Evolutionary conservation across 2,797 vertebrate species (phyloP).

Genomic region (Halcyon badia): DNA sequence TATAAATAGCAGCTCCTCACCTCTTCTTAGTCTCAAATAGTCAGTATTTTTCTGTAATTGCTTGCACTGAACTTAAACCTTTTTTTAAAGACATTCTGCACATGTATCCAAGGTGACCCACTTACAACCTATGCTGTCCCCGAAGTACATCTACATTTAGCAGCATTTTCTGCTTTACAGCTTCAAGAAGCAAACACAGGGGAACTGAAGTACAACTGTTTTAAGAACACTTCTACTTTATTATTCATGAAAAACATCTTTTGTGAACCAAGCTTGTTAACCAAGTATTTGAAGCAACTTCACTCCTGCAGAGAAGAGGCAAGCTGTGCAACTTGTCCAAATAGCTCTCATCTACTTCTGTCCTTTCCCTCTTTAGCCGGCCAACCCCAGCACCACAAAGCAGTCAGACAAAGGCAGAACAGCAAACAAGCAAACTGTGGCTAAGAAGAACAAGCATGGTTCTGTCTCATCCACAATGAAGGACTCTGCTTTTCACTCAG

Average conservation of each 20-base stretch:
- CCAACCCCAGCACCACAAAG: not conserved
- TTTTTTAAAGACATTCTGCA: not conserved
- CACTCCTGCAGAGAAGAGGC: not conserved
- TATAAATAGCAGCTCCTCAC: not conserved
- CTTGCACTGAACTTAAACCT: not conserved
- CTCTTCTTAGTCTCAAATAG: not conserved
- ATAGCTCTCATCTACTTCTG: not conserved
- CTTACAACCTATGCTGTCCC: not conserved
- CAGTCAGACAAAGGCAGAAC: not conserved
- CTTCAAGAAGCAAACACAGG: not conserved
- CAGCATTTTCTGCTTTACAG: not conserved
- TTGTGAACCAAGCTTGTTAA: conserved; percentile 14
- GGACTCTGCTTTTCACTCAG: not conserved
- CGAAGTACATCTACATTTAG: rapidly evolving
- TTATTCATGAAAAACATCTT: not conserved
- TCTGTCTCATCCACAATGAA: not conserved
- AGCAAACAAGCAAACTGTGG: not conserved
- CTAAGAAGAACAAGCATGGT: not conserved
- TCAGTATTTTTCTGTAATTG: not conserved
- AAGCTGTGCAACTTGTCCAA: not conserved
- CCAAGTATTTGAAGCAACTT: conserved; percentile 3
- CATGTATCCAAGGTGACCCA: not conserved
- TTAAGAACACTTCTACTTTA: conserved; percentile 15
- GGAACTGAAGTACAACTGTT: not conserved
- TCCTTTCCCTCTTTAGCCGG: not conserved